Evolutionary conservation across 2,888 invertebrate species (phyloP), one percentile per base, ranked within the genome.

Genomic region (Apamea anceps): DNA sequence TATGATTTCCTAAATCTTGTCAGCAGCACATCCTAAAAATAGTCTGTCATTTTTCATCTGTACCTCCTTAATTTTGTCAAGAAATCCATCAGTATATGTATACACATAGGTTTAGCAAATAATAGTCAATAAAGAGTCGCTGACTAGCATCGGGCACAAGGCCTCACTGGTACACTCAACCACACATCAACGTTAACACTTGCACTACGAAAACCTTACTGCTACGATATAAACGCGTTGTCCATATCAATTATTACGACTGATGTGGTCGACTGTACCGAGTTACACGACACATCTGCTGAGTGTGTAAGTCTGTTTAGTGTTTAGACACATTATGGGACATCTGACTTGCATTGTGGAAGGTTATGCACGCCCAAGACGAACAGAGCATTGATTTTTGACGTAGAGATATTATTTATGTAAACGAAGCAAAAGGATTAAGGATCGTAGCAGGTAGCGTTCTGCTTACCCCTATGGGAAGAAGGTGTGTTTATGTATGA

Each of bases 61-160:
- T 0, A 45, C 45, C 70, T 37, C 4, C 28, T 32, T 32, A 63
- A 72, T 65, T 67, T 67, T 57, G 66, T 74, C 63, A 65, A 68
- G 71, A 68, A 75, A 66, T 72, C 72, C 76, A 68, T 74, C 42
- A 48, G 8, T 71, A 70, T 60, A 51, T 51, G 63, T 65, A 54
- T 37, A 68, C 72, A 77, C 79, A 82, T 80, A 82, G 74, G 71
- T 81, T 82, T 77, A 79, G 79, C 81, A 81, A 90, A 88, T 90
- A 88, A 90, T 86, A 84, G 86, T 81, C 90, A 88, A 87, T 90
- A 90, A 90, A 87, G 82, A 79, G 63, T 80, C 78, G 75, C 74
- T 86, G 67, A 79, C 80, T 45, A 72, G 83, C 89, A 90, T 82
- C 85, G 87, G 80, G 90, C 82, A 91, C 90, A 91, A 90, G 91